Evolutionary conservation across 1,140 invertebrate species (phyloP), one percentile per base, ranked within the genome.

Genomic region (Steinernema feltiae): DNA sequence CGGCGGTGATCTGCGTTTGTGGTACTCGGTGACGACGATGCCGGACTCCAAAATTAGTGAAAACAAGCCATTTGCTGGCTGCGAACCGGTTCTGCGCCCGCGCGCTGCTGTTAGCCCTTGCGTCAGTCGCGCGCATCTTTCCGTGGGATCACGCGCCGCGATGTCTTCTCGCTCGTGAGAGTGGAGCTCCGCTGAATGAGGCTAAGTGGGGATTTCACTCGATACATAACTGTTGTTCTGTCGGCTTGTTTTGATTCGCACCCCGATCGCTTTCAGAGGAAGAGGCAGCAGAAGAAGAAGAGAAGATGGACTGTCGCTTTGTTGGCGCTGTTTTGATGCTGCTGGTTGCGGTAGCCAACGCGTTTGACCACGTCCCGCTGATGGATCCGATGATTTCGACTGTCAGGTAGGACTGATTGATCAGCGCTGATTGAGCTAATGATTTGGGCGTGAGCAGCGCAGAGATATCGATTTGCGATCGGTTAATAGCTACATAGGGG

Each of bases 371-470:
- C 24, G 24, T 63, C 24, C 53, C 53, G 12, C 7, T 21, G 12
- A 7, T 63, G 53, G 53, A 63, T 63, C 53, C 53, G 2, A 63
- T 63, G 53, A 63, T 63, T 27, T 63, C 53, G 15, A 63, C 53
- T 15, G 24, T 63, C 7, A 63, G 24, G 53, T 63, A 63, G 7
- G 53, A n/a, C n/a, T 46, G n/a, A 46, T 7, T 7, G 7, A 46
- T 7, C 7, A 17, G 24, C 15, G 24, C 15, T 63, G 53, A 15
- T 63, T n/a, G n/a, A n/a, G n/a, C n/a, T n/a, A n/a, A n/a, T n/a
- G n/a, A n/a, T n/a, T n/a, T n/a, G n/a, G n/a, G n/a, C n/a, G n/a
- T n/a, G n/a, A n/a, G n/a, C n/a, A n/a, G n/a, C n/a, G n/a, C n/a
- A n/a, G n/a, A n/a, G n/a, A n/a, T n/a, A n/a, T n/a, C n/a, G n/a